A percentile compares a stretch with the other conserved stretches of the same genome.
These are phyloP conservation scores for Lasioglossum oenotherae DNA, from an alignment of 2,888 invertebrate species.

Conservation along the genomic window DNA sequence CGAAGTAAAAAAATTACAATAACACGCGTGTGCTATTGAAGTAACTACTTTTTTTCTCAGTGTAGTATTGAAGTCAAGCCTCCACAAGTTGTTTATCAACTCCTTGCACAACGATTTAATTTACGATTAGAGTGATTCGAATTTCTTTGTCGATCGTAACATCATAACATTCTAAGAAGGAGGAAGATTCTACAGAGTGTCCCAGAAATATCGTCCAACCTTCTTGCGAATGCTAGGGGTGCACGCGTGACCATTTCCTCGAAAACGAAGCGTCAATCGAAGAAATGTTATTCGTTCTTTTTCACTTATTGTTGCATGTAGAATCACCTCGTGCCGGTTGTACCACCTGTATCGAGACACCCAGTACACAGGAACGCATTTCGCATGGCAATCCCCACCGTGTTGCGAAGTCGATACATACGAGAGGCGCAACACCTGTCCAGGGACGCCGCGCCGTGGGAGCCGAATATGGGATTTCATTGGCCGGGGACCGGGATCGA, in stretches of 20 bases:
- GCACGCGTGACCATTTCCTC: background rate
- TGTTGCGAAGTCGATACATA: constrained; percentile 16
- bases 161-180: too few relatives aligned
- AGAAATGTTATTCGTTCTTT: background rate
- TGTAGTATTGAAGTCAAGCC: too few relatives aligned
- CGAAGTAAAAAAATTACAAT: too few relatives aligned
- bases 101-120: too few relatives aligned
- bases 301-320: background rate
- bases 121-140: too few relatives aligned
- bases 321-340: background rate
- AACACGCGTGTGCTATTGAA: too few relatives aligned
- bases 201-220: too few relatives aligned
- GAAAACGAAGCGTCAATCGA: background rate
- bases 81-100: too few relatives aligned
- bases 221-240: too few relatives aligned
- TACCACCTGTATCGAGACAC: background rate
- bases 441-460: background rate
- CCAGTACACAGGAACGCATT: background rate
- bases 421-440: constrained; percentile 26
- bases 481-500: background rate
- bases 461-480: constrained; percentile 28
- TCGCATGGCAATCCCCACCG: background rate
- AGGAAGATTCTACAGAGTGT: too few relatives aligned
- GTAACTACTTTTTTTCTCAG: too few relatives aligned
- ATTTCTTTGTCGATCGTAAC: too few relatives aligned